Evolutionary conservation across 2,888 invertebrate genomes (phyloP), one percentile per base, ranked within the genome.

Genomic region (Marronus borbonicus): DNA sequence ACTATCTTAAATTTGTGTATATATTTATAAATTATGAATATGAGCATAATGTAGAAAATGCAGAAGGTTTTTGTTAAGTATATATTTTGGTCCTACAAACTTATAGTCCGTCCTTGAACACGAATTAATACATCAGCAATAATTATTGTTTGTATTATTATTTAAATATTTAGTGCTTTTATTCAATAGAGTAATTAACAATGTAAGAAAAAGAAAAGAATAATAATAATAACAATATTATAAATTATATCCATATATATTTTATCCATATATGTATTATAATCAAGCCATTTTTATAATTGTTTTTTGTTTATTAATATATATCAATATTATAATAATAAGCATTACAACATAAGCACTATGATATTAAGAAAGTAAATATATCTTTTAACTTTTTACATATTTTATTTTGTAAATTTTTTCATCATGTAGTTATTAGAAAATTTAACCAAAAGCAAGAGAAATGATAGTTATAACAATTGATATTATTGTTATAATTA

Each of bases 191-290:
- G 20, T 12, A 4, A 20, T 62, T 62, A 62, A 62, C 31, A 62
- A 62, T 62, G 14, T 20, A 0, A 44, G 8, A 44, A 8, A 44
- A 44, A 44, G 2, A 36, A 36, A 36, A 24, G 24, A 24, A 44
- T 44, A 44, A 65, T 12, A 12, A 65, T 14, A 65, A 36, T 39
- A 65, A 65, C 65, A 17, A 20, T 65, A 12, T n/a, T 65, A 39
- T 36, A 65, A 65, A 65, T 65, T 39, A 65, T 65, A 65, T 65
- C 36, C 12, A 44, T 65, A 65, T 65, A 65, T 65, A 65, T 65
- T 65, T 65, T 65, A 39, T n/a, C n/a, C n/a, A n/a, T n/a, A n/a
- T n/a, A 65, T 65, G 65, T 65, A 65, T 65, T 65, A 65, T 65
- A 65, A 44, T 65, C 17, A 65, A 65, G 65, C 65, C 39, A 36